Evolutionary conservation across 2,888 invertebrate genomes (phyloP).

Genomic region (Sphecodes monilicornis): DNA sequence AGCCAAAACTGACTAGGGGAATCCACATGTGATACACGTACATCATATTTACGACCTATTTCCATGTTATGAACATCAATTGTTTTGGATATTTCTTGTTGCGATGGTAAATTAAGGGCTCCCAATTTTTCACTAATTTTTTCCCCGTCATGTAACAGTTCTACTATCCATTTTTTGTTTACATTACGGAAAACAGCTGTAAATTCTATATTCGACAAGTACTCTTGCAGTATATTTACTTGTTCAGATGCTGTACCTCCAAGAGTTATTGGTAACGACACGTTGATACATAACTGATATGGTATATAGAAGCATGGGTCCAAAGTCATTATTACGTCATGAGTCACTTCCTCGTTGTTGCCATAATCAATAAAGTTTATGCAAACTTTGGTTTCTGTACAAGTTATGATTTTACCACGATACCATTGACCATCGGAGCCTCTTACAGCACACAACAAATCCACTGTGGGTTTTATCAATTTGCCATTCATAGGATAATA

Average conservation of each 20-base stretch:
- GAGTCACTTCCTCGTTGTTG: constrained; percentile 87
- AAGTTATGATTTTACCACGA: constrained; percentile 86
- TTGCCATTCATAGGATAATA: constrained; percentile 86
- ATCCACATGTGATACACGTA: constrained; percentile 90
- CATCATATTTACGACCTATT: constrained; percentile 81
- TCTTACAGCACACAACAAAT: constrained; percentile 87
- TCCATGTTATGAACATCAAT: constrained; percentile 75
- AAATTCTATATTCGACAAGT: constrained; percentile 85
- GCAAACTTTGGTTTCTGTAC: constrained; percentile 84
- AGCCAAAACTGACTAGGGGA: constrained; percentile 92
- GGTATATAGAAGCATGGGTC: constrained; percentile 78
- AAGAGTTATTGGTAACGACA: constrained; percentile 75
- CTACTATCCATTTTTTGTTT: constrained; percentile 86
- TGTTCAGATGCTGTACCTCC: constrained; percentile 84
- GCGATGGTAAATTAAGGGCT: constrained; percentile 68
- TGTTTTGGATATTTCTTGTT: constrained; percentile 27
- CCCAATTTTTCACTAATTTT: constrained; percentile 86
- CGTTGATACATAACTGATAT: constrained; percentile 78
- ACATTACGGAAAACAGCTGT: constrained; percentile 86
- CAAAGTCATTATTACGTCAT: constrained; percentile 83
- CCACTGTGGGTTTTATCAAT: constrained; percentile 85
- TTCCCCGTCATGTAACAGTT: constrained; percentile 85
- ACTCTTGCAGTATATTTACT: constrained; percentile 76
- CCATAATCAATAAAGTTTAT: constrained; percentile 90
- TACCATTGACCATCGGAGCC: constrained; percentile 90